Percentiles rank a stretch among this genome's conserved stretches.
phyloP scores from a whole-genome alignment of 2,888 invertebrate genomes.

The Cistogaster globosa region DNA sequence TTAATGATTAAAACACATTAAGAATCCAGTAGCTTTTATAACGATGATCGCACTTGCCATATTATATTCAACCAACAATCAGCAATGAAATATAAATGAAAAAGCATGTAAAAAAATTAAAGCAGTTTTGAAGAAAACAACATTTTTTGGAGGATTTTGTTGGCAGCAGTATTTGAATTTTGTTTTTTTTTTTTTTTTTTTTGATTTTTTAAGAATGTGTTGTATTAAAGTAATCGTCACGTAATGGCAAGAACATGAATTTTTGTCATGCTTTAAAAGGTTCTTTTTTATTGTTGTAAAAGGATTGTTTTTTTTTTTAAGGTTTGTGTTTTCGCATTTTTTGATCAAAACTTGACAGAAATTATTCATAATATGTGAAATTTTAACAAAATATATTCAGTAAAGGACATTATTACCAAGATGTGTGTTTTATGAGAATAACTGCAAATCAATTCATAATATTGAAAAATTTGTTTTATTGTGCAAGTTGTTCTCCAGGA shows the following conservation, averaged over 20 bases:
- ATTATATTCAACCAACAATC: constrained; percentile 46
- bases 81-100: constrained; percentile 40
- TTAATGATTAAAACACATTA: constrained; percentile 83
- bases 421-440: background rate
- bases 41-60: constrained; percentile 75
- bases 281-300: constrained; percentile 4
- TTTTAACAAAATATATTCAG: background rate
- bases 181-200: constrained; percentile 8
- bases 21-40: constrained; percentile 81
- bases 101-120: constrained; percentile 14
- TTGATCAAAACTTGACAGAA: constrained; percentile 52
- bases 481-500: too few species aligned
- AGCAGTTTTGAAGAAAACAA: constrained; percentile 54
- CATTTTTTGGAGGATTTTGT: constrained; percentile 25
- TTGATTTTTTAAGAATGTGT: constrained; percentile 32
- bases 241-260: constrained; percentile 71
- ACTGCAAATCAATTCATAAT: too few species aligned
- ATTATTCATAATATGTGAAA: constrained; percentile 63
- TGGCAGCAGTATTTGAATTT: constrained; percentile 16
- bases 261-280: constrained; percentile 71
- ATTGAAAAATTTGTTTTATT: too few species aligned
- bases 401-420: background rate
- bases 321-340: constrained; percentile 17
- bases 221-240: constrained; percentile 70
- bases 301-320: constrained; percentile 28